Evolutionary conservation across 2,888 invertebrate species (phyloP).

Genomic region (Petrophora chlorosata): DNA sequence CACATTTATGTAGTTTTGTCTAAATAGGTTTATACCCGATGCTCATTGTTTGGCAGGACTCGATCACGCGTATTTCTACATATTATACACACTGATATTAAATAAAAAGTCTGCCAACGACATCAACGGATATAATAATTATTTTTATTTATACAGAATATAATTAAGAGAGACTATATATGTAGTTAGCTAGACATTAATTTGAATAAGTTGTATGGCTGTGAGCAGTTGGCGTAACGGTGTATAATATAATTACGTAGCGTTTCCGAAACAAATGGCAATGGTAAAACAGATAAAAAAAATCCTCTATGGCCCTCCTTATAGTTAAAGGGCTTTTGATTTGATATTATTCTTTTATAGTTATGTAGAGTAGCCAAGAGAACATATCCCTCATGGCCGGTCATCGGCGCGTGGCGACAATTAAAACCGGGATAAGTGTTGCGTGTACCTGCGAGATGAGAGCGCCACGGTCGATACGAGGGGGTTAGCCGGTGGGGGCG

Average conservation of each 20-base stretch:
- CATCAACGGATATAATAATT: conserved; percentile 29
- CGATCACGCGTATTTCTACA: too few relatives aligned
- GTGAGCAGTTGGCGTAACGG: conserved; percentile 37
- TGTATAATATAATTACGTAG: conserved; percentile 12
- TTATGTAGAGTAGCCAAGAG: neutral
- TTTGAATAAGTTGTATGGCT: conserved; percentile 48
- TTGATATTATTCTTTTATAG: too few relatives aligned
- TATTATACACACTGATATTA: too few relatives aligned
- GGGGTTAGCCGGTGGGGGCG: conserved; percentile 51
- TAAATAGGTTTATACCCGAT: too few relatives aligned
- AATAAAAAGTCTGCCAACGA: too few relatives aligned
- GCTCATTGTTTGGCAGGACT: too few relatives aligned
- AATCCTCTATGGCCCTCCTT: too few relatives aligned
- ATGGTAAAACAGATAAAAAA: neutral
- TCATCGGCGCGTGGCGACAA: conserved; percentile 81
- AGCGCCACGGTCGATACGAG: conserved; percentile 79
- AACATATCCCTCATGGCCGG: conserved; percentile 48
- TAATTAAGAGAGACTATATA: conserved; percentile 19
- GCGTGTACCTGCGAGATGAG: conserved; percentile 82
- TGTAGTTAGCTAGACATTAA: conserved; percentile 25
- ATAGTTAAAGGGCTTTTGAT: too few relatives aligned
- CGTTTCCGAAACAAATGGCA: neutral
- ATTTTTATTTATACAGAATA: conserved; percentile 32
- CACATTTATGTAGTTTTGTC: too few relatives aligned
- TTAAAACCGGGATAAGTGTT: conserved; percentile 82